Conservation (phyloP, 2,113 vertebrate species). For the Pluvialis apricaria region DNA sequence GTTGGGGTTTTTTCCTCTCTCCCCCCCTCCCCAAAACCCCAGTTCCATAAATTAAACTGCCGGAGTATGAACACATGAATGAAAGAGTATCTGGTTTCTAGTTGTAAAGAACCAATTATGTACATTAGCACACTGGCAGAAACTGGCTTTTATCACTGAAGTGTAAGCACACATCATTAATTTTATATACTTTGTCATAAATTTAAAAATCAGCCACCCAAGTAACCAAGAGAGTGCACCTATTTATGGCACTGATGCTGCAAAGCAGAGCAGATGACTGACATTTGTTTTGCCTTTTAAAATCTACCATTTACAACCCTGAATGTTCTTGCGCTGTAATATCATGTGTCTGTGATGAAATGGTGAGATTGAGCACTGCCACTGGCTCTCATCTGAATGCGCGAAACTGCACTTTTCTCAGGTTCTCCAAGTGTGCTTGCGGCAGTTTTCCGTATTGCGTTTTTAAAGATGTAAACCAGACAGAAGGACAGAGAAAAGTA, state of each 20-base stretch:
- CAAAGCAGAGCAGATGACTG: not conserved
- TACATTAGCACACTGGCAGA: not conserved
- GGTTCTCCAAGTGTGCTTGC: not conserved
- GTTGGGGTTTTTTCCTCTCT: not conserved
- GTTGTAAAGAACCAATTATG: not conserved
- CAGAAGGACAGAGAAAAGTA: not conserved
- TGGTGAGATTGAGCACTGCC: conserved; percentile 9
- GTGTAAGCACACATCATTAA: not conserved
- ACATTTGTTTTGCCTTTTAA: conserved; percentile 12
- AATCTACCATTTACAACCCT: conserved; percentile 1
- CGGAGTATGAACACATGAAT: not conserved
- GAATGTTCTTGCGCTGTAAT: not conserved
- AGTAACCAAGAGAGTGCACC: not conserved
- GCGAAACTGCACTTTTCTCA: conserved; percentile 40
- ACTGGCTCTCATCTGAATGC: conserved; percentile 1
- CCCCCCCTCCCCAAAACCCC: not conserved
- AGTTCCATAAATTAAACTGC: conserved; percentile 18
- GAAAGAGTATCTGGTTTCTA: conserved; percentile 35
- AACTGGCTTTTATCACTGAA: conserved; percentile 21
- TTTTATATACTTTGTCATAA: conserved; percentile 35
- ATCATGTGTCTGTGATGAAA: conserved; percentile 24
- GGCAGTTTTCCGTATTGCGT: not conserved
- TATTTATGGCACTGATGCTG: conserved; percentile 24
- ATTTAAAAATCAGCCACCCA: not conserved
- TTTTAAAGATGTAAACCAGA: conserved; percentile 1